Conservation (phyloP, 1,140 invertebrate genomes). For the Zaprionus ornatus region DNA sequence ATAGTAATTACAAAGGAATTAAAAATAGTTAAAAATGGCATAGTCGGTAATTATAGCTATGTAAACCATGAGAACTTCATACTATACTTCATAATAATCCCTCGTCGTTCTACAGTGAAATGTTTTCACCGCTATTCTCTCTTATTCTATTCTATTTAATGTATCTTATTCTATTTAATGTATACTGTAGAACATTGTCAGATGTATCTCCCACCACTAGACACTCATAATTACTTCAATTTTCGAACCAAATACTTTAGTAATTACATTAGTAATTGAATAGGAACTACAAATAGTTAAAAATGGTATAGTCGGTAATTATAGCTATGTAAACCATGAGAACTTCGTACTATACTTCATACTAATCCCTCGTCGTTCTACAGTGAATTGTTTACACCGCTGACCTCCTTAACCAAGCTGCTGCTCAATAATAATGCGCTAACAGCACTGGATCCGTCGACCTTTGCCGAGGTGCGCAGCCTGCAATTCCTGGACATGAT, state of each 20-base stretch:
- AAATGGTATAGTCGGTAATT: background rate
- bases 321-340: background rate
- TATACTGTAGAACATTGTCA: too few relatives aligned
- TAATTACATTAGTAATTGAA: background rate
- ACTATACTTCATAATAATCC: constrained; percentile 16
- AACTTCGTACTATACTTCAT: background rate
- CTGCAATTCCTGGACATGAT: constrained; percentile 57
- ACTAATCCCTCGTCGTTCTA: constrained; percentile 30
- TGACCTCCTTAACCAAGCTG: constrained; percentile 51
- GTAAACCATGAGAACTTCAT: background rate
- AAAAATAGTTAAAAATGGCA: background rate
- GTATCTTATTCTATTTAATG: too few relatives aligned
- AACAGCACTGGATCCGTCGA: constrained; percentile 31
- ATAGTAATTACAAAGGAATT: background rate
- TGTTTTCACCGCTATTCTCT: constrained; percentile 60
- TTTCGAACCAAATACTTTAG: background rate
- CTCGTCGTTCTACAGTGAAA: constrained; percentile 44
- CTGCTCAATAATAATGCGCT: constrained; percentile 63
- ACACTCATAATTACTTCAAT: too few relatives aligned
- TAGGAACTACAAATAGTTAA: background rate
- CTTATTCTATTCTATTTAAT: too few relatives aligned
- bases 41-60: background rate
- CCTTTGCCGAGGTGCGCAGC: constrained; percentile 45
- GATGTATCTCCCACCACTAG: too few relatives aligned
- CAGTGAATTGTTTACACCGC: constrained; percentile 58